phyloP scores from a whole-genome alignment of 1,140 invertebrate genomes.

The Drosophila bocki region DNA sequence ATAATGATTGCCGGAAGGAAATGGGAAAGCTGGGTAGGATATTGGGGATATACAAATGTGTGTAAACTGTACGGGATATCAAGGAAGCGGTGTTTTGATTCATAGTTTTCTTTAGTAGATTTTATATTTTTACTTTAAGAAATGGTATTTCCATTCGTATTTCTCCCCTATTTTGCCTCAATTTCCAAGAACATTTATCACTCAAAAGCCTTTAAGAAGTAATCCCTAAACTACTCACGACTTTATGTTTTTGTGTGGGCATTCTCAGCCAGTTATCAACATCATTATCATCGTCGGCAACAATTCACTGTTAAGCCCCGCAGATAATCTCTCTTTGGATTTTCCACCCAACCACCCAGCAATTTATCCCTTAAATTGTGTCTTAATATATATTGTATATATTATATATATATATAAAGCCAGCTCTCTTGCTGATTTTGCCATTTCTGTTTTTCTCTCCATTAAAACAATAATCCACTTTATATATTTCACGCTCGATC shows the following conservation, averaged over 20 bases:
- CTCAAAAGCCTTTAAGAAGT: background rate
- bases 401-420: background rate
- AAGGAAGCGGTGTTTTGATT: background rate
- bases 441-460: constrained; percentile 14
- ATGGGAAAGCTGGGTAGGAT: background rate
- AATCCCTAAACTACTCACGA: constrained; percentile 8
- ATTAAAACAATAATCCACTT: constrained; percentile 83
- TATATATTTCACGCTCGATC: constrained; percentile 78
- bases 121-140: background rate
- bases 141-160: background rate
- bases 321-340: constrained; percentile 37
- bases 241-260: constrained; percentile 1
- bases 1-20: constrained; percentile 31
- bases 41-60: background rate
- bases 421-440: constrained; percentile 16
- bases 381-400: constrained; percentile 40
- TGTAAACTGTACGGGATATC: background rate
- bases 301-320: constrained; percentile 24
- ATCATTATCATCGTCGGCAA: constrained; percentile 9
- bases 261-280: constrained; percentile 11
- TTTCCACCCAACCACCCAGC: constrained; percentile 11
- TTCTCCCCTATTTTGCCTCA: background rate
- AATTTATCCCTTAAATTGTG: constrained; percentile 50
- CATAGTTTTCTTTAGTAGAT: background rate
- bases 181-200: constrained; percentile 8